phyloP scores from a whole-genome alignment of 2,797 vertebrate species.

The Cossypha dichroa region DNA sequence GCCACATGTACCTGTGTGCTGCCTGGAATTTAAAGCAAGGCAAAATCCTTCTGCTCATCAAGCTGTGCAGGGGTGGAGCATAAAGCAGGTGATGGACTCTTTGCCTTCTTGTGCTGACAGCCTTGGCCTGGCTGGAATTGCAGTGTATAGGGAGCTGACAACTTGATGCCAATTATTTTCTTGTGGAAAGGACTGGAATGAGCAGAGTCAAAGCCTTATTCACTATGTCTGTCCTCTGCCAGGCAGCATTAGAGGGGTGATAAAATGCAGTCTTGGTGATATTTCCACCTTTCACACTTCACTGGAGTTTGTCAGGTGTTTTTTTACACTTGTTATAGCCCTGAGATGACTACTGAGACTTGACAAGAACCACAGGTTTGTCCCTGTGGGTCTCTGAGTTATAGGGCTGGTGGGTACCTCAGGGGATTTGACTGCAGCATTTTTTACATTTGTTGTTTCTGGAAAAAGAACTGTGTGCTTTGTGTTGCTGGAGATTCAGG shows the following conservation, averaged over 20 bases:
- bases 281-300: neutral
- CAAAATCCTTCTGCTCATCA: neutral
- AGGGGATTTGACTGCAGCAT: neutral
- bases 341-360: neutral
- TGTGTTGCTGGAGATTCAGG: neutral
- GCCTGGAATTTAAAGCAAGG: neutral
- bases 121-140: neutral
- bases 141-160: neutral
- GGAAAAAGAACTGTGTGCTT: neutral
- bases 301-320: neutral
- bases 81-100: neutral
- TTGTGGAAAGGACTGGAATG: neutral
- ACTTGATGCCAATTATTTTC: neutral
- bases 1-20: fast-evolving
- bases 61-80: neutral
- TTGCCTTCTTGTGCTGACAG: neutral
- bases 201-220: neutral
- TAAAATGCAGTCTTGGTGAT: neutral
- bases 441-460: neutral
- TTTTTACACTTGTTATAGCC: neutral
- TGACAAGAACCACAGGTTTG: neutral
- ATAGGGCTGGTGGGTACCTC: neutral
- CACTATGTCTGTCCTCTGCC: neutral
- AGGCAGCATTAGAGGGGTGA: neutral
- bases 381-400: neutral